These are phyloP conservation scores for Callipepla californica DNA, from an alignment of 2,113 vertebrate genomes.

Conservation along the genomic window DNA sequence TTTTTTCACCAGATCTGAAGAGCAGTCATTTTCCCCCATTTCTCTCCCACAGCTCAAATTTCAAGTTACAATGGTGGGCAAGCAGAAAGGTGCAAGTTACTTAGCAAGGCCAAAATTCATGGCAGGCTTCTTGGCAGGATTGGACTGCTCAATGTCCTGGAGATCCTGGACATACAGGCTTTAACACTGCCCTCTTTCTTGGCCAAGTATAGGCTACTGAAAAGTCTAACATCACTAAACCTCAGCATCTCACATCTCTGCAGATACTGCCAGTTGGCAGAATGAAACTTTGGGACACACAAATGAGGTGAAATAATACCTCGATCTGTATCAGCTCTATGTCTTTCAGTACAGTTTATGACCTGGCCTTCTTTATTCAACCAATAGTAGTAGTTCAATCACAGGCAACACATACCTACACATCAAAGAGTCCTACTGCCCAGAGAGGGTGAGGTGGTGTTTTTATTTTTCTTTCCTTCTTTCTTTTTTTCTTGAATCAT, in stretches of 20 bases:
- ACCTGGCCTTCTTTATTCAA: neutral
- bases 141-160: neutral
- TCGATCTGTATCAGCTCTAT: neutral
- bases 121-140: neutral
- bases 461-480: neutral
- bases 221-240: neutral
- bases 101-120: neutral
- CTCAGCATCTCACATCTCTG: accelerated
- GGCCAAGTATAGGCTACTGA: neutral
- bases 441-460: neutral
- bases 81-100: neutral
- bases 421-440: neutral
- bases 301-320: accelerated
- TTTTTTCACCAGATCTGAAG: neutral
- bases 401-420: neutral
- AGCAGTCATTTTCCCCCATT: neutral
- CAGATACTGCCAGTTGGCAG: neutral
- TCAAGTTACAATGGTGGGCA: neutral
- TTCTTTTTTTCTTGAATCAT: neutral
- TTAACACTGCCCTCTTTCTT: neutral
- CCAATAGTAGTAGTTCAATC: neutral
- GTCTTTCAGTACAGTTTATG: neutral
- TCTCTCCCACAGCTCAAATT: neutral
- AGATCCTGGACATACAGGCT: accelerated
- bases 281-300: neutral